Base-by-base conservation (phyloP, 1,140 invertebrate species). In the silkworm (Bombyx mori) region DNA sequence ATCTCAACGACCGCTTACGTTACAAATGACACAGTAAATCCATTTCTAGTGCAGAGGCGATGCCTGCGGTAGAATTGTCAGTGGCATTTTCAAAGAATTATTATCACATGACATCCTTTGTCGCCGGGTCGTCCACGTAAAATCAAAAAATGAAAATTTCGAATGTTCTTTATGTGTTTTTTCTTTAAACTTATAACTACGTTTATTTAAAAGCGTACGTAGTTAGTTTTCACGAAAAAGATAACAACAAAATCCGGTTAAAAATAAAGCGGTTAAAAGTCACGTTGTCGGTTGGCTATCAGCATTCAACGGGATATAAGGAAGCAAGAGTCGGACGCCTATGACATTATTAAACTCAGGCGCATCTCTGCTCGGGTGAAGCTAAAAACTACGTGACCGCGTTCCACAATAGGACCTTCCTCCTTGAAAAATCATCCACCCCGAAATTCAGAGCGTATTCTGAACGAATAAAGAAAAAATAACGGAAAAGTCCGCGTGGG, bases 261-360 rank as follows among this genome's bases (percentile, higher is more conserved):
- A 52, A 57, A 52, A 26, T 56, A 53, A 54, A 51, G 51, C 8
- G 50, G 42, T 26, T 56, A 61, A 22, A 61, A 60, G 65, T 71
- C 68, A 71, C 68, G 68, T 68, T 63, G 58, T 63, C 59, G 56
- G 54, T 35, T 35, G 2, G 26, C 26, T 35, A 35, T 35, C 26
- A 35, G 4, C 26, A 35, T 35, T 35, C 61, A 47, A 47, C 45
- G n/a, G n/a, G 54, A 10, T 51, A 53, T 52, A 54, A 64, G 62
- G 45, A 60, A 42, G 45, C 45, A 3, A 6, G 45, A 47, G 48
- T 52, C 42, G 58, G 62, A 60, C 63, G 73, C 54, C 73, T 74
- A 79, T 81, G 73, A 77, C 70, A 76, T 82, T 81, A 85, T 82
- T 79, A 80, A 81, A 79, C 72, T 79, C 75, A 64, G 67, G 78